These are phyloP conservation scores for Rhynchotus rufescens DNA, from an alignment of 2,797 vertebrate species.

Conservation along the genomic window DNA sequence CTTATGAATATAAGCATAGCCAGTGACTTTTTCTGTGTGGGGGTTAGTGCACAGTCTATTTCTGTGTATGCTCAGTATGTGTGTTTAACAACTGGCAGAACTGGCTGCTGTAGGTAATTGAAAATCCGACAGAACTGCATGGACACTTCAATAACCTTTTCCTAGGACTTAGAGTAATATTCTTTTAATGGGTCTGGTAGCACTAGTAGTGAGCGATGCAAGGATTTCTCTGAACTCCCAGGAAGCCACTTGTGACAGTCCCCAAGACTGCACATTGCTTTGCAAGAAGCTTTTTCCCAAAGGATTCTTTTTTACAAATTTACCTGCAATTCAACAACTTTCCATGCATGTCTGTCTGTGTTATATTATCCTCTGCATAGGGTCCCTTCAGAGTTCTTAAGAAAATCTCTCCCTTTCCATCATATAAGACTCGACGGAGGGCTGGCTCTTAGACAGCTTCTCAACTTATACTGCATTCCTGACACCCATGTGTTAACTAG, in stretches of 20 bases:
- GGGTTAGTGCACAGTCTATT: not conserved
- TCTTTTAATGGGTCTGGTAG: too few species aligned
- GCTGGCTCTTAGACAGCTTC: not conserved
- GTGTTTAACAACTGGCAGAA: not conserved
- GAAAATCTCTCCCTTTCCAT: not conserved
- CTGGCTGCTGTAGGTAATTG: not conserved
- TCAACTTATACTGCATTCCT: slow-evolving; percentile 6
- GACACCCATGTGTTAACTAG: not conserved
- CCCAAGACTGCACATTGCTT: not conserved
- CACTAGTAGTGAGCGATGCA: not conserved
- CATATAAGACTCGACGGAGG: not conserved
- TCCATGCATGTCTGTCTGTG: not conserved
- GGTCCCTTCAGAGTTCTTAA: not conserved
- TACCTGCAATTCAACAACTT: not conserved
- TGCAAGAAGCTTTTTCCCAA: not conserved
- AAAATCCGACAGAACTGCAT: not conserved
- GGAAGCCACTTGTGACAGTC: not conserved
- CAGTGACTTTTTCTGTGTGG: not conserved
- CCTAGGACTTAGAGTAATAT: not conserved
- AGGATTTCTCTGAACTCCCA: not conserved
- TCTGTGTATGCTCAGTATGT: not conserved
- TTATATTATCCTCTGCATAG: not conserved
- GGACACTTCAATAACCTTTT: not conserved
- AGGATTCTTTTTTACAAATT: not conserved
- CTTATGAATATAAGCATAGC: not conserved